Conservation (phyloP, 2,113 vertebrate genomes). For the Corythaeola cristata region DNA sequence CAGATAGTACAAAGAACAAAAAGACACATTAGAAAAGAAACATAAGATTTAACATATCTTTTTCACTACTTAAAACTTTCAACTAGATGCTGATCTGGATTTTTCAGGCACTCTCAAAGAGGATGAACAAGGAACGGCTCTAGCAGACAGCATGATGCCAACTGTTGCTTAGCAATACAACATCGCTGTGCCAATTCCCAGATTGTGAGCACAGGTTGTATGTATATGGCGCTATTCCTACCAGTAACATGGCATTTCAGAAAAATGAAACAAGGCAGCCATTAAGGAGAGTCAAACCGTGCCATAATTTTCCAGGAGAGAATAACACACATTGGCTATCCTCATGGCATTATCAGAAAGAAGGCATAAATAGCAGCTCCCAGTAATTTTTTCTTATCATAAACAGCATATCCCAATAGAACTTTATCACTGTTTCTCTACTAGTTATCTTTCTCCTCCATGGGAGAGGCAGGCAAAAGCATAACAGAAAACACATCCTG, state of each 20-base stretch:
- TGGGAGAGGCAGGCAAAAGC: neutral
- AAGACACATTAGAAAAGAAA: neutral
- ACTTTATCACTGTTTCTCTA: neutral
- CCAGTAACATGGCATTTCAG: conserved; percentile 38
- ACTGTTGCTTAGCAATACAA: conserved; percentile 55
- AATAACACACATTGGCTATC: neutral
- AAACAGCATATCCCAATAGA: neutral
- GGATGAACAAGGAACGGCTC: neutral
- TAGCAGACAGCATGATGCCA: conserved; percentile 9
- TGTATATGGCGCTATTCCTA: neutral
- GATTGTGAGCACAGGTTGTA: conserved; percentile 26
- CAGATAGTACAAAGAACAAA: neutral
- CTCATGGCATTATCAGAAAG: neutral
- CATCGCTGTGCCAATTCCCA: neutral
- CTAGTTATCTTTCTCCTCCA: neutral
- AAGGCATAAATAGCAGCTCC: neutral
- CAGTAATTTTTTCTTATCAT: neutral
- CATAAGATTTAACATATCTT: neutral
- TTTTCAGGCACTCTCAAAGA: neutral
- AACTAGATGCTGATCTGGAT: neutral
- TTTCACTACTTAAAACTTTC: neutral
- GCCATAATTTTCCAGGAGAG: neutral
- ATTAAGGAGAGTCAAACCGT: neutral
- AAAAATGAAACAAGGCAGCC: neutral
- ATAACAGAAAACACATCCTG: neutral